Conservation (phyloP, 2,888 invertebrate species). For the Heliothis peltigera region DNA sequence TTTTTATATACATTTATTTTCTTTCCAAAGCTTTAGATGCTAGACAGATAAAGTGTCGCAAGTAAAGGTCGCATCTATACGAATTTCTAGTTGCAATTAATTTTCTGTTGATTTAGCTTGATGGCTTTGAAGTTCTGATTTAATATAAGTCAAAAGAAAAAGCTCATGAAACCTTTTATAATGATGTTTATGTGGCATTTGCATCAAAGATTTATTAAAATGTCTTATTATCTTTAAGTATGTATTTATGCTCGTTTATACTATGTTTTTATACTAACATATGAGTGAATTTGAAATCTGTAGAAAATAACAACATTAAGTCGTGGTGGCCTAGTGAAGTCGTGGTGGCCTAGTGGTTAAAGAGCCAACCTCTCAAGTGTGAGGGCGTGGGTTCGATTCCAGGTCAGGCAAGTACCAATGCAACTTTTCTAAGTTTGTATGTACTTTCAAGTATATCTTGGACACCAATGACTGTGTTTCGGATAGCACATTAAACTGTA, state of each 20-base stretch:
- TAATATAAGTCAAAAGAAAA: constrained; percentile 10
- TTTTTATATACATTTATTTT: background rate
- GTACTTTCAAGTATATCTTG: too few relatives aligned
- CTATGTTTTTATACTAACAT: too few relatives aligned
- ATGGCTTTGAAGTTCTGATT: constrained; percentile 20
- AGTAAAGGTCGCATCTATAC: background rate
- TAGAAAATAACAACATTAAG: background rate
- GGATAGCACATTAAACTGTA: too few relatives aligned
- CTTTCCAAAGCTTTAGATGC: background rate
- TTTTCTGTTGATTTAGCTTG: background rate
- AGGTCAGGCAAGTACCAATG: too few relatives aligned
- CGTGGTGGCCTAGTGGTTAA: too few relatives aligned
- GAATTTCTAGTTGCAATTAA: background rate
- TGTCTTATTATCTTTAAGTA: background rate
- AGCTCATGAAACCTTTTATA: background rate
- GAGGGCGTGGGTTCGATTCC: too few relatives aligned
- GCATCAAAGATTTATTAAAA: constrained; percentile 7
- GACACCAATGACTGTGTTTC: too few relatives aligned
- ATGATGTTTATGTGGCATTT: constrained; percentile 5
- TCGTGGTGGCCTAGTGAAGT: too few relatives aligned
- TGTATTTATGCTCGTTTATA: too few relatives aligned
- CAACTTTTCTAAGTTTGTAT: too few relatives aligned
- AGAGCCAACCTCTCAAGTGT: too few relatives aligned
- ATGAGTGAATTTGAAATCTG: background rate
- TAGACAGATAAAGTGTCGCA: background rate